These are phyloP conservation scores for Anser brachyrhynchus DNA, from an alignment of 2,113 vertebrate species.

Conservation along the genomic window DNA sequence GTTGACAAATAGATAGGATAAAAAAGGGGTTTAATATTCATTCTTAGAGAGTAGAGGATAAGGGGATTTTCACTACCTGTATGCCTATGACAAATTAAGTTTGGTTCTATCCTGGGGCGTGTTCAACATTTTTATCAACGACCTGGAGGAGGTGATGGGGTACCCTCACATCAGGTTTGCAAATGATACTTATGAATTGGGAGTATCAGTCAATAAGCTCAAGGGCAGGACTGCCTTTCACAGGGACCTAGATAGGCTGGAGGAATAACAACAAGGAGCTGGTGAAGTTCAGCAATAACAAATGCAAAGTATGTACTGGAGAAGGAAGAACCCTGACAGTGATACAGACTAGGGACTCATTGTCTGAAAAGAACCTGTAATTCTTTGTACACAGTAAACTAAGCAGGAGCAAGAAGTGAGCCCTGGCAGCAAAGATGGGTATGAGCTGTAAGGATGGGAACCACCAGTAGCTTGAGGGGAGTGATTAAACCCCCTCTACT, in stretches of 20 bases:
- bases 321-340: neutral
- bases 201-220: neutral
- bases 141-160: neutral
- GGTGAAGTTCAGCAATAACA: neutral
- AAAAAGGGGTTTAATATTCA: neutral
- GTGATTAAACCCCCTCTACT: neutral
- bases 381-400: accelerated
- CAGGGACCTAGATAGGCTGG: neutral
- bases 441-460: neutral
- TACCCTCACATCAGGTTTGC: neutral
- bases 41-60: neutral
- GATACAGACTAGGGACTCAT: neutral
- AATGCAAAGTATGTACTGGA: neutral
- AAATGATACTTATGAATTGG: neutral
- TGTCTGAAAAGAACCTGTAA: neutral
- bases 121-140: neutral
- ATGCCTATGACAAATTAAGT: neutral
- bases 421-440: neutral
- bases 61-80: neutral
- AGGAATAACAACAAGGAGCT: neutral
- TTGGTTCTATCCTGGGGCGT: neutral
- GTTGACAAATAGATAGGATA: neutral
- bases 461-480: neutral
- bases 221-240: neutral
- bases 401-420: neutral